Evolutionary conservation across 2,113 vertebrate genomes (phyloP).

Genomic region (Erythrocercus mccallii): DNA sequence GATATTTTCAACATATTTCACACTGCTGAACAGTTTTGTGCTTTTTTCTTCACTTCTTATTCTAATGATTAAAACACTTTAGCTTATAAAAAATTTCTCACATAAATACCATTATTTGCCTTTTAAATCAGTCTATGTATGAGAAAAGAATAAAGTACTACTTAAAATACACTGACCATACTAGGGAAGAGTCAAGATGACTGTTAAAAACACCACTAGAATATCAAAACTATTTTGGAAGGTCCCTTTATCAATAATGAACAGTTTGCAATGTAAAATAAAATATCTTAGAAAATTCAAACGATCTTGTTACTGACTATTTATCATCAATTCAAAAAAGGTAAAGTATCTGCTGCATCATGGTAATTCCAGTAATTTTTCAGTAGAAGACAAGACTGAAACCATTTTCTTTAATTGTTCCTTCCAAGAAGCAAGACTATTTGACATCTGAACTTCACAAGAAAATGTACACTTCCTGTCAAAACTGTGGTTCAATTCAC

Average conservation of each 20-base stretch:
- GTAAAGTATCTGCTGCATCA: not conserved
- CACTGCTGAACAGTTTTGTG: not conserved
- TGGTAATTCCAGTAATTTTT: not conserved
- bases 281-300: not conserved
- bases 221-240: not conserved
- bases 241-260: not conserved
- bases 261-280: not conserved
- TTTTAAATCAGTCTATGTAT: not conserved
- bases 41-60: not conserved
- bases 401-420: not conserved
- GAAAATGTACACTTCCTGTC: not conserved
- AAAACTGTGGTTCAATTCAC: not conserved
- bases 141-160: not conserved
- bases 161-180: not conserved
- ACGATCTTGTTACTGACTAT: not conserved
- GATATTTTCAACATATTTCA: not conserved
- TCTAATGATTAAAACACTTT: not conserved
- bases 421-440: not conserved
- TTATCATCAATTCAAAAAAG: not conserved
- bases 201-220: not conserved
- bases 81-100: not conserved
- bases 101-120: not conserved
- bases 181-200: not conserved
- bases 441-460: not conserved
- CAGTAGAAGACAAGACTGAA: not conserved